These are phyloP conservation scores for Pandemis corylana DNA, from an alignment of 2,888 invertebrate species.

Conservation along the genomic window DNA sequence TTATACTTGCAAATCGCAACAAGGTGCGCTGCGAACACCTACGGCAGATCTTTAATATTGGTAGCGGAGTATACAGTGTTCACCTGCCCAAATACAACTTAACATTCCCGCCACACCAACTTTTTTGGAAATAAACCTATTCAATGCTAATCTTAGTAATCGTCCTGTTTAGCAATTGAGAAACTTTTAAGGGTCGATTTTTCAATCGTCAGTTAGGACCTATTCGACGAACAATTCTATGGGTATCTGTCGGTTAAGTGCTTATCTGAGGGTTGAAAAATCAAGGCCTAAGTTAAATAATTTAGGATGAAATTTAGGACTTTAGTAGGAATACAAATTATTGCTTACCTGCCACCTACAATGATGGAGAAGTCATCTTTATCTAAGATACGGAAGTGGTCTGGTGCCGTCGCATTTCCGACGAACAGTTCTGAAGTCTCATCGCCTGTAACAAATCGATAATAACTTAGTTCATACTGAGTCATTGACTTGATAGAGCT, in stretches of 20 bases:
- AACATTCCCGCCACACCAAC: constrained; percentile 43
- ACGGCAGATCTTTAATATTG: constrained; percentile 26
- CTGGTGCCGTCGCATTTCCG: constrained; percentile 91
- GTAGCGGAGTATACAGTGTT: constrained; percentile 39
- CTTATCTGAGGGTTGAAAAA: no score
- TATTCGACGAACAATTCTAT: no score
- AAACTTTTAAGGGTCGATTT: no score
- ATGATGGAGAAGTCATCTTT: constrained; percentile 93
- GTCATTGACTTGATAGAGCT: constrained; percentile 49
- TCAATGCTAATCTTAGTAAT: constrained; percentile 45
- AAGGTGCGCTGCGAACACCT: constrained; percentile 38
- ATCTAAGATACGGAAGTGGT: constrained; percentile 95
- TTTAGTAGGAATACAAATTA: neutral
- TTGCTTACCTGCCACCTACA: constrained; percentile 93
- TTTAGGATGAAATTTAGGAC: neutral
- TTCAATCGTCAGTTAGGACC: no score
- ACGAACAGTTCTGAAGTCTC: constrained; percentile 90
- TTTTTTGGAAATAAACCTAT: constrained; percentile 47
- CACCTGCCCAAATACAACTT: constrained; percentile 50
- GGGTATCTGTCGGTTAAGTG: no score
- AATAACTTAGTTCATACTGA: constrained; percentile 56
- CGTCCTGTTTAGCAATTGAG: neutral
- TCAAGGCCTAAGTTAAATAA: no score
- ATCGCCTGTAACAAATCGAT: constrained; percentile 87
- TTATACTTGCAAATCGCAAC: constrained; percentile 49